These are phyloP conservation scores for Euphydryas editha DNA, from an alignment of 2,888 invertebrate species.

Conservation along the genomic window DNA sequence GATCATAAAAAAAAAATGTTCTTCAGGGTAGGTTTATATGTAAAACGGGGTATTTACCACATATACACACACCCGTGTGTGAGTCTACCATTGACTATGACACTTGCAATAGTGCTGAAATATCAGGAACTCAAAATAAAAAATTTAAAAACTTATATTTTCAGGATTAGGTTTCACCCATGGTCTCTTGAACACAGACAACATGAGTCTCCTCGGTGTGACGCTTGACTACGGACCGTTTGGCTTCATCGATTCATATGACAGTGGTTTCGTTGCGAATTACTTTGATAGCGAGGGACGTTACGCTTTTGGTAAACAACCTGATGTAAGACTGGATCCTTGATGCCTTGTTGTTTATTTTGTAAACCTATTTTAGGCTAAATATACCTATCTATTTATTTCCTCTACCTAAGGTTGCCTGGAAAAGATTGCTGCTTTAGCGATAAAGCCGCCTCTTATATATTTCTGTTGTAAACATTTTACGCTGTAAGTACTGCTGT, in stretches of 20 bases:
- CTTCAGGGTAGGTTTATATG: background rate
- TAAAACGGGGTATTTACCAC: background rate
- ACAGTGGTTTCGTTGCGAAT: conserved; percentile 85
- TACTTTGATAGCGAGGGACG: conserved; percentile 85
- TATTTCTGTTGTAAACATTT: conserved; percentile 1
- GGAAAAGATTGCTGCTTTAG: no score
- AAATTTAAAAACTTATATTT: conserved; percentile 14
- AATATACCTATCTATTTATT: no score
- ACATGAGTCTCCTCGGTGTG: conserved; percentile 86
- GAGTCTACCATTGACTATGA: no score
- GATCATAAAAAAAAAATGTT: no score
- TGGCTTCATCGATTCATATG: conserved; percentile 86
- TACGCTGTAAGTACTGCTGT: no score
- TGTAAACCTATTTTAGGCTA: background rate
- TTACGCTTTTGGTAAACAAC: conserved; percentile 84
- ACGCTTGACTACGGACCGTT: conserved; percentile 88
- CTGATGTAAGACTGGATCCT: conserved; percentile 70
- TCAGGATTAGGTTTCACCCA: conserved; percentile 84
- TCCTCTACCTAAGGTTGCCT: no score
- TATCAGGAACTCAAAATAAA: background rate
- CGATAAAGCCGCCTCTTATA: no score
- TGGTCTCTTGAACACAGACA: conserved; percentile 85
- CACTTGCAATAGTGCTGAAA: no score
- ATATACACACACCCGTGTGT: no score
- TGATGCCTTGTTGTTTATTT: background rate